A percentile compares a stretch with the other conserved stretches of the same genome.
phyloP scores from a whole-genome alignment of 2,113 vertebrate genomes.

The Colinus virginianus region DNA sequence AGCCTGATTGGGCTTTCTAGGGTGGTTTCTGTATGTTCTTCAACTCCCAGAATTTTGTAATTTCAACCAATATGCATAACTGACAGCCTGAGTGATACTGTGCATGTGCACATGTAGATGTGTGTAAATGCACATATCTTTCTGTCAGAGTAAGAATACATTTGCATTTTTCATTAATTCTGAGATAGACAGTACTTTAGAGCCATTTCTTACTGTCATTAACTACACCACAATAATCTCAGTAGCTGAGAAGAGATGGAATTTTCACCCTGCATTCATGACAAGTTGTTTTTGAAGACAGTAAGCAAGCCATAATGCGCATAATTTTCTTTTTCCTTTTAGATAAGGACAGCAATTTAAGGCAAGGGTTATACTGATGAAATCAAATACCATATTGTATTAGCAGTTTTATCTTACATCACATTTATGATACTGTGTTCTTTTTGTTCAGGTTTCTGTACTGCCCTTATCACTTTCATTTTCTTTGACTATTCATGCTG shows the following conservation, averaged over 20 bases:
- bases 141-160: background rate
- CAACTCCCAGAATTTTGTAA: background rate
- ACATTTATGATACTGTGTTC: background rate
- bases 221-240: background rate
- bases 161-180: background rate
- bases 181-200: background rate
- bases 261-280: background rate
- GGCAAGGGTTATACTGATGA: background rate
- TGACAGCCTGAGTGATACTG: background rate
- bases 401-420: slow-evolving; percentile 37
- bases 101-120: background rate
- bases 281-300: background rate
- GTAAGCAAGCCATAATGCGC: background rate
- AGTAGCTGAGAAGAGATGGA: background rate
- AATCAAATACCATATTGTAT: background rate
- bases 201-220: background rate
- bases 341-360: background rate
- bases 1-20: background rate
- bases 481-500: background rate
- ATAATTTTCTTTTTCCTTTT: background rate
- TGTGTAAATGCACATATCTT: background rate
- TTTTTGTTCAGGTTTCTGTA: background rate
- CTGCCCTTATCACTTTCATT: background rate
- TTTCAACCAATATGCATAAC: background rate
- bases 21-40: background rate